Evolutionary conservation across 2,888 invertebrate species (phyloP).

Genomic region (Anthophora plumipes): DNA sequence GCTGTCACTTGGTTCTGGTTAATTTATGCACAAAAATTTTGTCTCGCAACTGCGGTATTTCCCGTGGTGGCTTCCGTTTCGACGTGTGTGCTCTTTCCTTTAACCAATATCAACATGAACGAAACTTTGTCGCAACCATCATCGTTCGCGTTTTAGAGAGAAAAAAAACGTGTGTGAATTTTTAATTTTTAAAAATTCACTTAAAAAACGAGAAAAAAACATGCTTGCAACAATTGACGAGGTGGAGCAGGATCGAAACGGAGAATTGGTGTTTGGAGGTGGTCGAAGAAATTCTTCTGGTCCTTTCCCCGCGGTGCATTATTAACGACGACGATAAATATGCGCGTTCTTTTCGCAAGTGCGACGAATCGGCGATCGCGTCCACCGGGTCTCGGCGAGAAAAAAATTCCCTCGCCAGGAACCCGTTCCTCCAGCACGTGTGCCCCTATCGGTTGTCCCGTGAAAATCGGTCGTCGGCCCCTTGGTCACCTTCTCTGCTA

Average conservation of each 20-base stretch:
- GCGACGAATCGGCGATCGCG: constrained; percentile 71
- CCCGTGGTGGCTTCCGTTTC: constrained; percentile 7
- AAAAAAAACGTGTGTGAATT: background rate
- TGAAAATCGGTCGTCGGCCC: constrained; percentile 76
- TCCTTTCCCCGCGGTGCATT: constrained; percentile 40
- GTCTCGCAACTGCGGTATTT: constrained; percentile 4
- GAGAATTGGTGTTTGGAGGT: background rate
- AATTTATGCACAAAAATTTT: constrained; percentile 39
- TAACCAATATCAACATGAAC: background rate
- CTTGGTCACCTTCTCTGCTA: constrained; percentile 40
- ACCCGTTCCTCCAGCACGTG: constrained; percentile 60
- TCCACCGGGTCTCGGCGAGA: constrained; percentile 35
- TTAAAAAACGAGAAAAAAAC: too few species aligned
- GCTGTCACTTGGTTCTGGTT: background rate
- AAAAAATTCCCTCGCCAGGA: constrained; percentile 45
- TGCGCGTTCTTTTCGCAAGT: constrained; percentile 64
- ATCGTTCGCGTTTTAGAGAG: background rate
- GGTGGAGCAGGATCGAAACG: too few species aligned
- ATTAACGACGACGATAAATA: constrained; percentile 72
- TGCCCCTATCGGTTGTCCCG: constrained; percentile 57
- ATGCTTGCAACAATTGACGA: too few species aligned
- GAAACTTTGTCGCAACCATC: too few species aligned
- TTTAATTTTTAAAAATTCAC: too few species aligned
- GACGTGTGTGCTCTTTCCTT: background rate
- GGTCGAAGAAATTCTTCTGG: constrained; percentile 41